Conservation (phyloP, 1,140 invertebrate genomes). For the Varroa destructor region DNA sequence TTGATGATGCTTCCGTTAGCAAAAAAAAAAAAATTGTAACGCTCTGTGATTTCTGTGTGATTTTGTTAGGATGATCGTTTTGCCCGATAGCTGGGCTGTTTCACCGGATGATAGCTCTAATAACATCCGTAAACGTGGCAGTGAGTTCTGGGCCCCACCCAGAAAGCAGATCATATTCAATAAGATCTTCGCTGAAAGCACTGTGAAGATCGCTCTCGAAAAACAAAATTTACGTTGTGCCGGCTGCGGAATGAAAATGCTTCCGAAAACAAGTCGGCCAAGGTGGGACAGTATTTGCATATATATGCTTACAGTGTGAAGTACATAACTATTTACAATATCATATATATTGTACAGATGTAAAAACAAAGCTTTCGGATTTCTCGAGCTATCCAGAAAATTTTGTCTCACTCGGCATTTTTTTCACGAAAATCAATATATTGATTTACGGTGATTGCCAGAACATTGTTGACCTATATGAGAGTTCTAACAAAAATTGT, state of each 20-base stretch:
- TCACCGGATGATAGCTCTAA: slow-evolving; percentile 49
- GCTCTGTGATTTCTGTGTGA: too few relatives aligned
- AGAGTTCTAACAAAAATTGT: too few relatives aligned
- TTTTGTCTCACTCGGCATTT: too few relatives aligned
- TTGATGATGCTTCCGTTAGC: slow-evolving; percentile 28
- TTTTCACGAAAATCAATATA: too few relatives aligned
- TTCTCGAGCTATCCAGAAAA: too few relatives aligned
- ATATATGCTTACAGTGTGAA: background rate
- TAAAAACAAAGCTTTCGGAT: too few relatives aligned
- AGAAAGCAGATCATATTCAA: slow-evolving; percentile 71
- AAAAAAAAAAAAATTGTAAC: too few relatives aligned
- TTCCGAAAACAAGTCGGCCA: slow-evolving; percentile 42
- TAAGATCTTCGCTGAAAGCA: slow-evolving; percentile 50
- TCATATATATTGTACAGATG: too few relatives aligned
- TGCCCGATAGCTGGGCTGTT: slow-evolving; percentile 56
- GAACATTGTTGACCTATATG: too few relatives aligned
- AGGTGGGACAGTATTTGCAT: slow-evolving; percentile 36
- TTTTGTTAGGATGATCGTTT: slow-evolving; percentile 47
- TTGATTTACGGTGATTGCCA: too few relatives aligned
- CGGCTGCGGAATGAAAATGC: slow-evolving; percentile 62
- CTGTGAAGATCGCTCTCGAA: slow-evolving; percentile 51
- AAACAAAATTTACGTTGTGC: slow-evolving; percentile 69
- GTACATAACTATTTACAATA: too few relatives aligned
- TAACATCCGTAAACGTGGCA: slow-evolving; percentile 52
- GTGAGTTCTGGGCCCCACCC: slow-evolving; percentile 67